These are phyloP conservation scores for Apis cerana DNA, from an alignment of 1,140 invertebrate genomes.

Conservation along the genomic window DNA sequence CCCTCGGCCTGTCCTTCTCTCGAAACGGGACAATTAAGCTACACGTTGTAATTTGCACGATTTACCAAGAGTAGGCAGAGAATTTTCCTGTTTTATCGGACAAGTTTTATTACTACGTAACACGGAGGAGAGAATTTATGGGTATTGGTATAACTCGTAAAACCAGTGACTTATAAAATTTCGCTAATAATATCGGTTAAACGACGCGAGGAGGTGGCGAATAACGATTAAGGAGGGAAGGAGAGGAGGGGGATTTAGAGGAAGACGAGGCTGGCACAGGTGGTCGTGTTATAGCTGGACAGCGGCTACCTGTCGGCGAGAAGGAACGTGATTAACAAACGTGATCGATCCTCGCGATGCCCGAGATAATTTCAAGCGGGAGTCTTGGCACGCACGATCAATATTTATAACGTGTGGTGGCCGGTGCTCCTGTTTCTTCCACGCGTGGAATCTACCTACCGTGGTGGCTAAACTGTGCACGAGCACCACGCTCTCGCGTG, in stretches of 20 bases:
- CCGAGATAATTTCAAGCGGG: conserved; percentile 49
- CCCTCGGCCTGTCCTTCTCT: no score
- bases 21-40: no score
- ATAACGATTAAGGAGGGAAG: not conserved
- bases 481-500: not conserved
- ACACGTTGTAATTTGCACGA: no score
- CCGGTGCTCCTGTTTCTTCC: conserved; percentile 43
- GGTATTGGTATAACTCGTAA: no score
- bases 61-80: no score
- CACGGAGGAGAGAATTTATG: no score
- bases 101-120: no score
- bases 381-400: conserved; percentile 47
- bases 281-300: conserved; percentile 1
- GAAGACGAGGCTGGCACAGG: conserved; percentile 16
- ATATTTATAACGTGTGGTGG: conserved; percentile 56
- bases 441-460: conserved; percentile 21
- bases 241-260: not conserved
- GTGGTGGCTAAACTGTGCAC: not conserved
- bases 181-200: no score
- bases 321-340: conserved; percentile 58
- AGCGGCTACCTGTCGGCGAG: conserved; percentile 37
- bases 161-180: no score
- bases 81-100: no score
- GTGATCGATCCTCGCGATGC: conserved; percentile 50
- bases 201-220: not conserved